These are phyloP conservation scores for Tetraodon nigroviridis DNA, from an alignment of 2,113 vertebrate species.

Conservation along the genomic window DNA sequence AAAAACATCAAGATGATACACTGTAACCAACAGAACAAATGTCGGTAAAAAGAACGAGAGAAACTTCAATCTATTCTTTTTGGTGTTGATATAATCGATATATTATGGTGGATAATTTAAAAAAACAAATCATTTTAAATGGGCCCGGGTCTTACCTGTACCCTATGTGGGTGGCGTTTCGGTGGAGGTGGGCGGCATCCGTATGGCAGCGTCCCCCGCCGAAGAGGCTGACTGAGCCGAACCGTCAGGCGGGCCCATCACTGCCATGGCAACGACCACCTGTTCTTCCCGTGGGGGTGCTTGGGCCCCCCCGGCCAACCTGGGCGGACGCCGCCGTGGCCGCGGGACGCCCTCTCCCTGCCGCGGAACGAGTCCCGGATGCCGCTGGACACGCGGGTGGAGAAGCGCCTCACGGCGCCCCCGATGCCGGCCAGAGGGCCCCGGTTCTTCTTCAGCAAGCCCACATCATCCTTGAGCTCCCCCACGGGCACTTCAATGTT, in stretches of 20 bases:
- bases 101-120: not conserved
- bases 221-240: not conserved
- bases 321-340: not conserved
- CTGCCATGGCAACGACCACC: constrained; percentile 39
- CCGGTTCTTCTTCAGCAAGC: constrained; percentile 47
- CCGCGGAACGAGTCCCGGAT: constrained; percentile 56
- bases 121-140: not conserved
- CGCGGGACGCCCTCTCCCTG: constrained; percentile 22
- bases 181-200: constrained; percentile 27
- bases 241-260: not conserved
- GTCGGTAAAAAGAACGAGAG: too few species aligned
- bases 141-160: constrained; percentile 13
- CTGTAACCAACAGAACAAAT: too few species aligned
- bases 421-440: constrained; percentile 29
- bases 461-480: constrained; percentile 74
- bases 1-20: too few species aligned
- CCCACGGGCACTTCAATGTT: constrained; percentile 83
- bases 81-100: too few species aligned
- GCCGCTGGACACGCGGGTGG: constrained; percentile 59
- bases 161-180: constrained; percentile 54
- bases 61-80: too few species aligned
- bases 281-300: not conserved
- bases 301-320: not conserved
- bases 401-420: constrained; percentile 53
- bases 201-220: constrained; percentile 3